Percentiles rank a stretch among this genome's conserved stretches.
These are phyloP conservation scores for Drosophila rellima DNA, from an alignment of 2,888 invertebrate species.

Conservation along the genomic window DNA sequence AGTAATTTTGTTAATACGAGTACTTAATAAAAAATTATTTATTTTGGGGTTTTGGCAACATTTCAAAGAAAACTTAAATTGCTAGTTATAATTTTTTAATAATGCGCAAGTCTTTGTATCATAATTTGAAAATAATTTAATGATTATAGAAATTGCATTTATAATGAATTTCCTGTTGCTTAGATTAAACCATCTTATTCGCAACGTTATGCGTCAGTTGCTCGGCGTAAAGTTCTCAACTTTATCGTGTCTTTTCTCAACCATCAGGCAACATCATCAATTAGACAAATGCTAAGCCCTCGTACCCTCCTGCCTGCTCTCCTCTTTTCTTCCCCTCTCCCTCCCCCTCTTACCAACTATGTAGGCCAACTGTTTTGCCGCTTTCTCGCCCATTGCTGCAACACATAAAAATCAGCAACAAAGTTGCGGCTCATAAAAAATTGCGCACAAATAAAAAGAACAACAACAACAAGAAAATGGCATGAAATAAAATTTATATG, in stretches of 20 bases:
- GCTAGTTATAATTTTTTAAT: not conserved
- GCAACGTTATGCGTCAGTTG: constrained; percentile 24
- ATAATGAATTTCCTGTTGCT: constrained; percentile 30
- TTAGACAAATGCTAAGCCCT: constrained; percentile 66
- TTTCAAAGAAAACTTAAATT: not conserved
- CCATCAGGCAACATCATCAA: constrained; percentile 52
- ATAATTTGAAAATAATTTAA: constrained; percentile 18
- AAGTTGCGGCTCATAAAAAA: constrained; percentile 79
- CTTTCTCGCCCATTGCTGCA: constrained; percentile 75
- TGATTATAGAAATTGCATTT: constrained; percentile 21
- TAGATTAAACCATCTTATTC: constrained; percentile 17
- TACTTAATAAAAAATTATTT: not conserved
- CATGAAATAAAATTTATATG: constrained; percentile 80
- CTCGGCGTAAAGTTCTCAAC: constrained; percentile 37
- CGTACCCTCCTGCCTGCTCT: not conserved
- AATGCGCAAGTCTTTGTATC: not conserved
- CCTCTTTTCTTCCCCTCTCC: not conserved
- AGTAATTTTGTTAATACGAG: not conserved
- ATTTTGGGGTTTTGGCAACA: not conserved
- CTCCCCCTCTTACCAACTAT: constrained; percentile 37
- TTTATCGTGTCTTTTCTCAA: constrained; percentile 27
- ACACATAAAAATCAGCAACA: constrained; percentile 80
- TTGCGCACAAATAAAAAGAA: constrained; percentile 65
- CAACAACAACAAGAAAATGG: constrained; percentile 60
- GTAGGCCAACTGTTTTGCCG: constrained; percentile 73